phyloP scores from a whole-genome alignment of 2,888 invertebrate species.

The Elysia crispata region DNA sequence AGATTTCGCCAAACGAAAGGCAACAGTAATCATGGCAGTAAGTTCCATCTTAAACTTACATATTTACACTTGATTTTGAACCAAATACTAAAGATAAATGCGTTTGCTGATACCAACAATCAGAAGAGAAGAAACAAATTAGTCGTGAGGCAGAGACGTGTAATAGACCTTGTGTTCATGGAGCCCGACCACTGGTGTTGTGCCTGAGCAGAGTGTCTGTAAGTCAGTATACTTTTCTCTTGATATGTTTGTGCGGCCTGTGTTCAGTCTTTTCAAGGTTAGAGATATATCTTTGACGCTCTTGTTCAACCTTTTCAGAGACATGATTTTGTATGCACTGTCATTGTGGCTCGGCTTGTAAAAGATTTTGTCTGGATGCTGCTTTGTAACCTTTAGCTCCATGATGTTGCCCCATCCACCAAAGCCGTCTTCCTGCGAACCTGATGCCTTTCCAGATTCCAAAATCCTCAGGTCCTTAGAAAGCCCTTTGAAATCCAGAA shows the following conservation, averaged over 20 bases:
- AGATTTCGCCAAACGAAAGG: no score
- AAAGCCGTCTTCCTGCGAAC: neutral
- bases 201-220: neutral
- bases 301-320: neutral
- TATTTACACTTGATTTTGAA: no score
- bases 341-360: conserved; percentile 20
- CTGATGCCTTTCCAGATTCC: neutral
- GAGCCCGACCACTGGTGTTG: neutral
- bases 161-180: conserved; percentile 9
- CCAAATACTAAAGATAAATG: no score
- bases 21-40: no score
- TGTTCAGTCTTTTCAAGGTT: neutral
- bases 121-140: neutral
- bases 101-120: no score
- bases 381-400: neutral
- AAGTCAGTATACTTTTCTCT: neutral
- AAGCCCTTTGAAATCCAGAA: conserved; percentile 12
- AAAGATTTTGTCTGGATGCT: conserved; percentile 4
- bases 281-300: neutral
- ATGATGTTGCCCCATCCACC: neutral
- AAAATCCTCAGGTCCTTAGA: neutral
- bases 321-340: neutral
- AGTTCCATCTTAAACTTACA: no score
- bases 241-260: neutral
- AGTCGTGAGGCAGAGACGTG: conserved; percentile 7